A percentile compares a stretch with the other conserved stretches of the same genome.
Conservation (phyloP, 2,888 invertebrate species). For the Piscicola geometra region DNA sequence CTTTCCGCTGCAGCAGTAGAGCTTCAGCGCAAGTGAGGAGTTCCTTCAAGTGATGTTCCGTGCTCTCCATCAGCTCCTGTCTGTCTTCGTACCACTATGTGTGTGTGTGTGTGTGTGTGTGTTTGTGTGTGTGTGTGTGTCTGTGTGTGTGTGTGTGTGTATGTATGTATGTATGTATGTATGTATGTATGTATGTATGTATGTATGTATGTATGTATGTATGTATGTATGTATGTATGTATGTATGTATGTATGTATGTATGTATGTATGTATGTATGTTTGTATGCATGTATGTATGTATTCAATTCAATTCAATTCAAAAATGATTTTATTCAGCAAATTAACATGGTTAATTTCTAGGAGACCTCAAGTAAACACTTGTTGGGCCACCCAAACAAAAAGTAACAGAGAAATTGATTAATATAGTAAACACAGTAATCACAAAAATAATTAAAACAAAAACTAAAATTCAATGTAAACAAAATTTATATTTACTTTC, state of each 20-base stretch:
- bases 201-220: conserved; percentile 1
- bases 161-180: conserved; percentile 13
- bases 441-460: too few species aligned
- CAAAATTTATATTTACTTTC: too few species aligned
- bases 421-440: too few species aligned
- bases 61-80: conserved; percentile 78
- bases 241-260: neutral
- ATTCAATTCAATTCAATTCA: too few species aligned
- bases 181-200: conserved; percentile 5
- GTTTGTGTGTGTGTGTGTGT: conserved; percentile 17
- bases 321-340: too few species aligned
- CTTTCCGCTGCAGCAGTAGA: conserved; percentile 75
- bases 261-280: neutral
- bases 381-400: too few species aligned
- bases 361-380: too few species aligned
- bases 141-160: neutral
- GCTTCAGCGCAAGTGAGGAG: conserved; percentile 80
- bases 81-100: conserved; percentile 96
- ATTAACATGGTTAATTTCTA: too few species aligned
- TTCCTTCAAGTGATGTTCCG: conserved; percentile 81
- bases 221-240: neutral
- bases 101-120: conserved; percentile 1
- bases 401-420: too few species aligned
- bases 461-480: too few species aligned
- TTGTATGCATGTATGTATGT: too few species aligned